Evolutionary conservation across 2,113 vertebrate species (phyloP).

Genomic region (Grallaria varia): DNA sequence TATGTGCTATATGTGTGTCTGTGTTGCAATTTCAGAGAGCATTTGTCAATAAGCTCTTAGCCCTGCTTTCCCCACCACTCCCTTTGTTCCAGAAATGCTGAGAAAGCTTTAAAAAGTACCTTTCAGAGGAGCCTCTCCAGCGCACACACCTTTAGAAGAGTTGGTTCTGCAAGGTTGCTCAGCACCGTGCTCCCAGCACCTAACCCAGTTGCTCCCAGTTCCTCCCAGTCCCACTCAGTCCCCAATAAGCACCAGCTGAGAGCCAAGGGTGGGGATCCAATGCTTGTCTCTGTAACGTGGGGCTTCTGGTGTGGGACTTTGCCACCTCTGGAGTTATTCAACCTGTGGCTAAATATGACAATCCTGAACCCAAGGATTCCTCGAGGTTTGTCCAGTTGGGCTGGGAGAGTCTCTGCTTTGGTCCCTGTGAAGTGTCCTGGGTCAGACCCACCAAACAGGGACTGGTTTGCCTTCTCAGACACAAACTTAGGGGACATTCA

Average conservation of each 20-base stretch:
- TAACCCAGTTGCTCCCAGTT: background rate
- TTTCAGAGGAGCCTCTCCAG: background rate
- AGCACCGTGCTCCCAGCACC: background rate
- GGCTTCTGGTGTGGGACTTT: background rate
- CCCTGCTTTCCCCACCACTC: background rate
- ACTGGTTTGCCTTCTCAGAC: background rate
- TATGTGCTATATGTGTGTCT: background rate
- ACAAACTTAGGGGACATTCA: background rate
- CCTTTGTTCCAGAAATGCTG: conserved; percentile 40
- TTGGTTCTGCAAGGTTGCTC: background rate
- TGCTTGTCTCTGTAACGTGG: background rate
- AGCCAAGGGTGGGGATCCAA: no score
- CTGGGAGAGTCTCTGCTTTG: background rate
- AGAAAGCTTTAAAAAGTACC: background rate
- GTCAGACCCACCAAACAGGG: background rate
- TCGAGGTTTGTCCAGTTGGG: fast-evolving
- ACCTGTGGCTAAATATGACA: background rate
- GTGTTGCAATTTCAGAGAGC: background rate
- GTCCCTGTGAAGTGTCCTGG: background rate
- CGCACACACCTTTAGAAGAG: background rate
- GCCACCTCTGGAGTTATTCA: fast-evolving
- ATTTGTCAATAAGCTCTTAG: conserved; percentile 23
- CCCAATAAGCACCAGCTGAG: background rate
- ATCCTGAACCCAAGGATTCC: background rate
- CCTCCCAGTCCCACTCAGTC: background rate